Conservation (phyloP, 2,888 invertebrate genomes). For the Machimus rusticus region DNA sequence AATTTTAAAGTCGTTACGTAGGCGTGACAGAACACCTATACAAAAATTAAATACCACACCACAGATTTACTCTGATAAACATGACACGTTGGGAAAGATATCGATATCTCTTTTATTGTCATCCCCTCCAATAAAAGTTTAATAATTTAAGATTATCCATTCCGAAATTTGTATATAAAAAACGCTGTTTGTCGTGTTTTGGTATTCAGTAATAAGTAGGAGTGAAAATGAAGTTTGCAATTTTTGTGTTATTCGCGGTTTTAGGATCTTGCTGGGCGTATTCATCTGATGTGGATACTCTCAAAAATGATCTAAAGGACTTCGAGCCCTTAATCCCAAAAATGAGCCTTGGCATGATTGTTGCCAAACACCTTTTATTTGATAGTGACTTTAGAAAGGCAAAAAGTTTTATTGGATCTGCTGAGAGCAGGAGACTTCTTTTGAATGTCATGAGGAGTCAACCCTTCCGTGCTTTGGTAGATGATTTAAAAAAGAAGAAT, state of each 20-base stretch:
- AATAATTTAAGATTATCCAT: background rate
- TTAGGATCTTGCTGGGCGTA: background rate
- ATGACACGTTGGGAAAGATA: background rate
- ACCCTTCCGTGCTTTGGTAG: background rate
- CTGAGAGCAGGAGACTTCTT: background rate
- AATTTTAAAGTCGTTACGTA: background rate
- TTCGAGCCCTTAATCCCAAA: constrained; percentile 13
- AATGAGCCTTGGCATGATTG: background rate
- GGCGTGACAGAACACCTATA: background rate
- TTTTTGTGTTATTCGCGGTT: background rate
- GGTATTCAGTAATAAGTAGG: background rate
- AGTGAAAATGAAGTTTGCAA: background rate
- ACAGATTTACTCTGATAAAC: background rate
- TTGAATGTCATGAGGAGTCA: background rate
- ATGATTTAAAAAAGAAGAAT: background rate
- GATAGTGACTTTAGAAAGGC: constrained; percentile 2
- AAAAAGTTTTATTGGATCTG: background rate
- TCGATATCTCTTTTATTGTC: background rate
- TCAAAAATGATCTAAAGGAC: background rate
- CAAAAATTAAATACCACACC: no score
- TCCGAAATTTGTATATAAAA: background rate
- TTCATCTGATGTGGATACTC: background rate
- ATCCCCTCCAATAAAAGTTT: background rate
- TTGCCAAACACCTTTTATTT: background rate
- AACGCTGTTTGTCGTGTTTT: background rate